These are phyloP conservation scores for Drosophila phalerata DNA, from an alignment of 2,888 invertebrate species.

Conservation along the genomic window DNA sequence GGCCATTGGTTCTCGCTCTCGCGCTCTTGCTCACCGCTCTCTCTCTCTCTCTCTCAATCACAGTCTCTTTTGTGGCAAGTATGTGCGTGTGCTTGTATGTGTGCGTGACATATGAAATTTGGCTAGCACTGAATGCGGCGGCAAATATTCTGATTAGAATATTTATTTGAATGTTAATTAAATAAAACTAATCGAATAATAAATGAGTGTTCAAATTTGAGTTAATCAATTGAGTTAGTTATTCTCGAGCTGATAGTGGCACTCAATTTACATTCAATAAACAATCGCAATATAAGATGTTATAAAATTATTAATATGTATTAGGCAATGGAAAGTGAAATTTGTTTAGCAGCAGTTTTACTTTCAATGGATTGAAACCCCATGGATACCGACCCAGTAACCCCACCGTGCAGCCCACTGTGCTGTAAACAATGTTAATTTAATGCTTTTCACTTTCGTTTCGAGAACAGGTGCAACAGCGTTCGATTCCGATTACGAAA, in stretches of 20 bases:
- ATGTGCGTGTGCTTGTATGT: conserved; percentile 13
- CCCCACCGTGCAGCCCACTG: neutral
- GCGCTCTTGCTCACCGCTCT: conserved; percentile 1
- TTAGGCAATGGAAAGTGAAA: conserved; percentile 67
- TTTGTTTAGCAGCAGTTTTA: conserved; percentile 55
- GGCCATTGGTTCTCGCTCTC: conserved; percentile 18
- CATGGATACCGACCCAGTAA: conserved; percentile 5
- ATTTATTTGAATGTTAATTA: conserved; percentile 22
- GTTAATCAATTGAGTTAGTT: conserved; percentile 35
- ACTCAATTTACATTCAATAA: conserved; percentile 13
- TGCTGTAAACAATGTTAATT: conserved; percentile 66
- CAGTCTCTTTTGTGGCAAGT: conserved; percentile 27
- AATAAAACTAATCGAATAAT: conserved; percentile 22
- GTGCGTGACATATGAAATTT: conserved; percentile 37
- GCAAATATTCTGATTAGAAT: conserved; percentile 55
- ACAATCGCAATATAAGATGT: conserved; percentile 24
- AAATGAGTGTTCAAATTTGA: conserved; percentile 7
- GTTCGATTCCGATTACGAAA: conserved; percentile 70
- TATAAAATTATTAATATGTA: conserved; percentile 67
- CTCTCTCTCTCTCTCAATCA: conserved; percentile 19
- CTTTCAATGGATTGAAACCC: conserved; percentile 57
- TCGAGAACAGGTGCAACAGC: conserved; percentile 67
- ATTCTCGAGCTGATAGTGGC: conserved; percentile 1
- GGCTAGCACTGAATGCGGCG: conserved; percentile 32
- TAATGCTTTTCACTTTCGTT: conserved; percentile 74